Base-by-base conservation (phyloP, 2,797 vertebrate species). In the Synaphobranchus kaupii region DNA sequence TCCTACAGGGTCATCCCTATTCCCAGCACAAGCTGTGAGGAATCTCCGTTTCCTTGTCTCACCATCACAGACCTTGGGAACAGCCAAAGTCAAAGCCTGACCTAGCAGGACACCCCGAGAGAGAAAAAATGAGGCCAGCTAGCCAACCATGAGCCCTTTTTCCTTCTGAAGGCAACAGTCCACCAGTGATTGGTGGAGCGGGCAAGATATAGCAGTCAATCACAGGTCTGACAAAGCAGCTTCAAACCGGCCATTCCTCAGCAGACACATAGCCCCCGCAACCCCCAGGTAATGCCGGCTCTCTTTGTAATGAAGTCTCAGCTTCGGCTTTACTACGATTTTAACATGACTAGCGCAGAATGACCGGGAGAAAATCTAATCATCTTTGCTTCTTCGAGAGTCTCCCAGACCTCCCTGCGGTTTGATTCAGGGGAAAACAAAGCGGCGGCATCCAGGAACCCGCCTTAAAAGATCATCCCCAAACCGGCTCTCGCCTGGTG, bases 171-270 rank as follows among this genome's bases (percentile, higher is more conserved):
- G 76, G 44, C 48, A 22, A 80, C 76, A 80, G 44, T 44, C 17
- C 44, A 80, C 7, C 17, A 20, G 76, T 80, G 44, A 80, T 80
- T 80, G 39, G 76, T 48, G 76, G 22, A 47, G 76, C 76, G 20
- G 2, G 17, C 9, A 44, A 9, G 60, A 76, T 80, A 76, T 39
- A 22, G 63, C 80, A 84, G 81, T 83, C 86, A 83, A 83, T 87
- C 81, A 87, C 39, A 68, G 81, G 39, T 10, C 48, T 83, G 63
- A 9, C 63, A 47, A 47, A 28, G 25, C 7, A 56, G 76, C 76
- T 80, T 48, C 22, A 48, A 48, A 80, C 44, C 9, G 76, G 44
- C 17, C 2, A 20, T 78, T 13, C 34, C 17, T 34, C 39, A 20
- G 7, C 22, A 25, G 39, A n/a, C 20, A 13, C 44, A 22, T 22